A percentile compares a stretch with the other conserved stretches of the same genome.
Conservation (phyloP, 1,140 invertebrate genomes). For the Sweltsa coloradensis region DNA sequence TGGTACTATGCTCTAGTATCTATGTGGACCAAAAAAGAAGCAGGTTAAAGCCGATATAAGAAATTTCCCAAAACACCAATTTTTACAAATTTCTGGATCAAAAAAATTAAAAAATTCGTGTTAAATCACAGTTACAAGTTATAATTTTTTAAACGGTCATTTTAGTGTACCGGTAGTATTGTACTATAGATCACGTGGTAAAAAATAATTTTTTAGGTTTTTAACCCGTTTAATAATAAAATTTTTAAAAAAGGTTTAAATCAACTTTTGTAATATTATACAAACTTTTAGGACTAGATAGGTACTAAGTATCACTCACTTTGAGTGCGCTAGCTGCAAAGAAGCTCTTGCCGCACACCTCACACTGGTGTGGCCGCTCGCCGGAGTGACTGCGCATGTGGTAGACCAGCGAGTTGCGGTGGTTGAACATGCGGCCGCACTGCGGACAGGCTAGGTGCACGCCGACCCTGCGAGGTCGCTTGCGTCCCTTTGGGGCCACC, state of each 20-base stretch:
- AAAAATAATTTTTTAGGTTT: too few relatives aligned
- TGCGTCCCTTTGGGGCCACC: neutral
- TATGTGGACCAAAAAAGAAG: too few relatives aligned
- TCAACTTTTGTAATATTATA: neutral
- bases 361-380: slow-evolving; percentile 63
- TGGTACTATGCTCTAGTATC: too few relatives aligned
- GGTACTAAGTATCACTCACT: slow-evolving; percentile 28
- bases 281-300: neutral
- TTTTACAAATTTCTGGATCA: too few relatives aligned
- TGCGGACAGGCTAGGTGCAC: slow-evolving; percentile 44
- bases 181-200: neutral
- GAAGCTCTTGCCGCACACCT: slow-evolving; percentile 69
- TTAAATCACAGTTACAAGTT: too few relatives aligned
- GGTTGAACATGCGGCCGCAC: slow-evolving; percentile 62
- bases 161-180: neutral
- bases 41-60: too few relatives aligned
- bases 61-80: too few relatives aligned
- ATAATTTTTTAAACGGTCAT: too few relatives aligned
- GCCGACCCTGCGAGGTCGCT: slow-evolving; percentile 2
- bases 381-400: slow-evolving; percentile 69
- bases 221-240: too few relatives aligned
- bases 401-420: slow-evolving; percentile 72
- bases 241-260: neutral
- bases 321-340: slow-evolving; percentile 67
- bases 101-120: too few relatives aligned